These are phyloP conservation scores for Metopia argyrocephala DNA, from an alignment of 2,888 invertebrate genomes.

Conservation along the genomic window DNA sequence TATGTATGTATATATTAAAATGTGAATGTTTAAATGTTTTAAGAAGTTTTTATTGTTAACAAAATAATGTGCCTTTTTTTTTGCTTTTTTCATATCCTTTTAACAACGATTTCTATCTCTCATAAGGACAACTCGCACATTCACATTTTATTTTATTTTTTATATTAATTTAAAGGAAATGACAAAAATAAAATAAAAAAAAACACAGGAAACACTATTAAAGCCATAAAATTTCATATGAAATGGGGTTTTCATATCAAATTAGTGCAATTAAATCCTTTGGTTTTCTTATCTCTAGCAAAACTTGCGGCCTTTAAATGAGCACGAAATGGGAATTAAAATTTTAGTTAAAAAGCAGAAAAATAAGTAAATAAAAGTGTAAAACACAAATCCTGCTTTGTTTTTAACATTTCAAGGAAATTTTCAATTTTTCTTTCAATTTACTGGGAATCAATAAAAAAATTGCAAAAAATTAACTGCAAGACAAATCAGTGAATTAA, in stretches of 20 bases:
- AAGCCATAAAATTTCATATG: not conserved
- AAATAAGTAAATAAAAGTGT: not conserved
- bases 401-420: too few relatives aligned
- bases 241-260: not conserved
- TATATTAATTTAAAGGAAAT: not conserved
- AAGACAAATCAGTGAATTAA: too few relatives aligned
- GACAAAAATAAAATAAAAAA: too few relatives aligned
- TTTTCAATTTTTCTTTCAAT: too few relatives aligned
- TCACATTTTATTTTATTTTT: too few relatives aligned
- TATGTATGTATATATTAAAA: too few relatives aligned
- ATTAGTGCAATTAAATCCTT: slow-evolving; percentile 4
- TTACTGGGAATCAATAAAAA: too few relatives aligned
- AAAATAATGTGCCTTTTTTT: too few relatives aligned
- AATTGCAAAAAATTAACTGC: too few relatives aligned
- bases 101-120: slow-evolving; percentile 7
- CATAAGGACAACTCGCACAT: too few relatives aligned
- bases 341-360: not conserved
- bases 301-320: not conserved
- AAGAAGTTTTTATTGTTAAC: too few relatives aligned
- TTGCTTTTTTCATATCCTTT: not conserved
- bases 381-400: not conserved
- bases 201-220: not conserved
- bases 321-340: not conserved
- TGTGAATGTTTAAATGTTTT: too few relatives aligned
- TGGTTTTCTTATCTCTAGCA: not conserved